A percentile compares a stretch with the other conserved stretches of the same genome.
Conservation (phyloP, 2,113 vertebrate genomes). For the Bujurquina vittata region DNA sequence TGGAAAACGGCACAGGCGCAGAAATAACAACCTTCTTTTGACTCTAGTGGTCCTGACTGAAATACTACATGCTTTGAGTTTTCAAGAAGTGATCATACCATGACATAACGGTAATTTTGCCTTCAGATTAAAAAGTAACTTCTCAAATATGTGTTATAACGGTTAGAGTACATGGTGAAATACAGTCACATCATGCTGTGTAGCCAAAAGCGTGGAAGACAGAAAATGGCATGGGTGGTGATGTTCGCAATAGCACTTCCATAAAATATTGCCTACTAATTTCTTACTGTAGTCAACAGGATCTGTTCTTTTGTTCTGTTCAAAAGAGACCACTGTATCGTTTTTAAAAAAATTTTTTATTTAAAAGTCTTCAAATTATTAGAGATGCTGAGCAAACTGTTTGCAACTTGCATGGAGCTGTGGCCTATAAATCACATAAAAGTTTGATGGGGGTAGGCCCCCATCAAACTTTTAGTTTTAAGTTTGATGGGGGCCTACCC, state of each 20-base stretch:
- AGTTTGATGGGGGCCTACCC: too few relatives aligned
- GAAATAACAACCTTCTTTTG: neutral
- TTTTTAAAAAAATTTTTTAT: neutral
- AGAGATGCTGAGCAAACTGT: neutral
- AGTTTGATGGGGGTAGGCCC: neutral
- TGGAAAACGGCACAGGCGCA: neutral
- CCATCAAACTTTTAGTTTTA: too few relatives aligned
- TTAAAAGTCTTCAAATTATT: neutral
- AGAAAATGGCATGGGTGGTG: constrained; percentile 5
- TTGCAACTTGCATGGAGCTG: neutral
- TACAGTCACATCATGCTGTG: neutral
- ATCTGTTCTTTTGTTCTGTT: neutral
- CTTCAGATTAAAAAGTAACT: neutral
- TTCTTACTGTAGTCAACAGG: neutral
- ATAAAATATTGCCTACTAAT: neutral
- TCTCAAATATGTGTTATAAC: neutral
- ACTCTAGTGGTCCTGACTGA: too few relatives aligned
- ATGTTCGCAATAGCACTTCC: constrained; percentile 3
- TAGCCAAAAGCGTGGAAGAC: neutral
- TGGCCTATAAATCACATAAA: neutral
- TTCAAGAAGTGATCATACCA: neutral
- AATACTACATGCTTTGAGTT: neutral
- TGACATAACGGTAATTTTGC: neutral
- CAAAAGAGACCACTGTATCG: neutral
- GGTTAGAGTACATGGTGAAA: neutral